A percentile compares a stretch with the other conserved stretches of the same genome.
Evolutionary conservation across 2,888 invertebrate genomes (phyloP).

Genomic region (Archips xylosteana): DNA sequence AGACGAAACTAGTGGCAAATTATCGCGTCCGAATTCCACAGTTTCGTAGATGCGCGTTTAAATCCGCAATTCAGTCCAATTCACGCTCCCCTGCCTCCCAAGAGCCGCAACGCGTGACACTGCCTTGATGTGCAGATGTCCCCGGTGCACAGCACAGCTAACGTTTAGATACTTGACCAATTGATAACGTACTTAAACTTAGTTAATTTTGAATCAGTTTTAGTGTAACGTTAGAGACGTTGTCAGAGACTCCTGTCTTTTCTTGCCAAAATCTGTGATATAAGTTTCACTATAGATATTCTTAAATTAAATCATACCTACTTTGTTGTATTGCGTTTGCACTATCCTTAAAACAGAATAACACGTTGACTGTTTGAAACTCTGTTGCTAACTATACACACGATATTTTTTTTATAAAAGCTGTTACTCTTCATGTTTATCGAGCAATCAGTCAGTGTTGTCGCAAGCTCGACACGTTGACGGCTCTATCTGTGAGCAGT

Average conservation of each 20-base stretch:
- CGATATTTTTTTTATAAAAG: slow-evolving; percentile 50
- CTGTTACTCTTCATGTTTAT: slow-evolving; percentile 61
- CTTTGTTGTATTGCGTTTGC: too few relatives aligned
- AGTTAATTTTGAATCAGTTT: not conserved
- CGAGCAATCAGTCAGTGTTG: slow-evolving; percentile 77
- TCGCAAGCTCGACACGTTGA: slow-evolving; percentile 73
- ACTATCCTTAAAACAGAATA: too few relatives aligned
- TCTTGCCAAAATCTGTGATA: too few relatives aligned
- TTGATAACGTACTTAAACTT: not conserved
- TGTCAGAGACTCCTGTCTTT: too few relatives aligned
- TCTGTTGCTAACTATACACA: not conserved
- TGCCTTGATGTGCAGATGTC: slow-evolving; percentile 46
- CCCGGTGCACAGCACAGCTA: slow-evolving; percentile 24
- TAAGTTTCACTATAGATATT: too few relatives aligned
- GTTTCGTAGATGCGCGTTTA: slow-evolving; percentile 49
- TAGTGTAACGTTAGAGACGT: too few relatives aligned
- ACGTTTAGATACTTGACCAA: slow-evolving; percentile 28
- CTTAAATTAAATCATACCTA: too few relatives aligned
- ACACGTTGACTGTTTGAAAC: too few relatives aligned
- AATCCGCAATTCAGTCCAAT: slow-evolving; percentile 52
- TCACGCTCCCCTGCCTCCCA: slow-evolving; percentile 50
- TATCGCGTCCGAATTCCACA: slow-evolving; percentile 44
- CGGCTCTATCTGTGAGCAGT: slow-evolving; percentile 75
- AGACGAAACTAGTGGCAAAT: not conserved
- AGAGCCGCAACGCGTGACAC: slow-evolving; percentile 49